Conservation (phyloP, 1,140 invertebrate species). For the Brachionus paranguensis region DNA sequence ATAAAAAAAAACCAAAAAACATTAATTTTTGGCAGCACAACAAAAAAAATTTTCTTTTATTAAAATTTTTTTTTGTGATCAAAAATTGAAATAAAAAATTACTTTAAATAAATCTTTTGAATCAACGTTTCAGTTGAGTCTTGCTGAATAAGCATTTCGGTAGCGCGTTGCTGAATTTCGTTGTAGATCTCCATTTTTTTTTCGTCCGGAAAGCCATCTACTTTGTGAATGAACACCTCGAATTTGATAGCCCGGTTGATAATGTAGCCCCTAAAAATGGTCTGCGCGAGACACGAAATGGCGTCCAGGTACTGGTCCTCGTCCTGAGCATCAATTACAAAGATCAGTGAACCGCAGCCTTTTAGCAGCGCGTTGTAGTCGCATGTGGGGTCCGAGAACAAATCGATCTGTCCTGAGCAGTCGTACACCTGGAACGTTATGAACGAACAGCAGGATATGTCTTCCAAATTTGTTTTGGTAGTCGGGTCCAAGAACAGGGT, state of each 20-base stretch:
- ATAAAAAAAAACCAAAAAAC: too few species aligned
- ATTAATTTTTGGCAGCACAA: too few species aligned
- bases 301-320: conserved; percentile 95
- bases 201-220: conserved; percentile 95
- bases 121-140: conserved; percentile 68
- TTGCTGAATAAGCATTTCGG: conserved; percentile 72
- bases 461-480: conserved; percentile 95
- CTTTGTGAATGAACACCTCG: conserved; percentile 97
- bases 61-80: too few species aligned
- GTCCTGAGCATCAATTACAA: conserved; percentile 96
- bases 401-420: conserved; percentile 96
- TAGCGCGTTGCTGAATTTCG: conserved; percentile 92
- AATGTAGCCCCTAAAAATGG: conserved; percentile 88
- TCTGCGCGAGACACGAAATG: conserved; percentile 79
- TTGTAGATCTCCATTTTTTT: conserved; percentile 96
- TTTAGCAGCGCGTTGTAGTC: conserved; percentile 91
- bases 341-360: conserved; percentile 86
- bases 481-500: conserved; percentile 97
- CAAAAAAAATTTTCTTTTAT: too few species aligned
- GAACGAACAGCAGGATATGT: conserved; percentile 84
- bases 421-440: conserved; percentile 99
- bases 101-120: conserved; percentile 55
- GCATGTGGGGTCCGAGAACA: conserved; percentile 82
- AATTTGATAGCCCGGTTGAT: conserved; percentile 94
- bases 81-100: too few species aligned